Base-by-base conservation (phyloP, 2,888 invertebrate genomes). In the Dynastes maya region DNA sequence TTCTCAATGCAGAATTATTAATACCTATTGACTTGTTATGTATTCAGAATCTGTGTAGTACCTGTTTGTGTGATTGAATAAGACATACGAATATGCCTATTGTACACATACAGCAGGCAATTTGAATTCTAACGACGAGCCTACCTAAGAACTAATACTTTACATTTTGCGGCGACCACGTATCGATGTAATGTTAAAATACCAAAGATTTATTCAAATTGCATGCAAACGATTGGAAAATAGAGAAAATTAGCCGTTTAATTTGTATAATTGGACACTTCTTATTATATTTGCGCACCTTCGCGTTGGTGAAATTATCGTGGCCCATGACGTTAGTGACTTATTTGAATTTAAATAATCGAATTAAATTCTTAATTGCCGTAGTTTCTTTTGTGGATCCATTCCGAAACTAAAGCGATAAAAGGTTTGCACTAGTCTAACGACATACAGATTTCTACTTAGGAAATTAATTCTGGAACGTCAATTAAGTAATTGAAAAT, bases 181-280 rank as follows among this genome's bases (percentile, higher is more conserved):
- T 77, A 77, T 32, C 61, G 61, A 49, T 49, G 67, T 65, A 76
- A 76, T 67, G 74, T 80, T 81, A 81, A 82, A 83, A 82, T 82
- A 80, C 82, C 82, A 82, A 83, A 83, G 78, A 79, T 51, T 78
- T 80, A 82, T 83, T 82, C 81, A 82, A 81, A 83, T 82, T 80
- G 83, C 80, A 83, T 83, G 82, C 80, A 82, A 82, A 83, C 80
- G 65, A 81, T 55, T 78, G 58, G 71, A 77, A 75, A 74, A 76
- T 65, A 76, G 49, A 80, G 74, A 80, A 80, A 82, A 78, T 78
- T 78, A 76, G 67, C 75, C 75, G 70, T 75, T 70, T 70, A 76
- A 78, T 78, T 78, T 78, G 76, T 76, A 78, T 78, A 78, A 78
- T 78, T 78, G 68, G 61, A 71, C 65, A 79, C 77, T 79, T 79